These are phyloP conservation scores for Philereme transversata DNA, from an alignment of 2,888 invertebrate genomes.

Conservation along the genomic window DNA sequence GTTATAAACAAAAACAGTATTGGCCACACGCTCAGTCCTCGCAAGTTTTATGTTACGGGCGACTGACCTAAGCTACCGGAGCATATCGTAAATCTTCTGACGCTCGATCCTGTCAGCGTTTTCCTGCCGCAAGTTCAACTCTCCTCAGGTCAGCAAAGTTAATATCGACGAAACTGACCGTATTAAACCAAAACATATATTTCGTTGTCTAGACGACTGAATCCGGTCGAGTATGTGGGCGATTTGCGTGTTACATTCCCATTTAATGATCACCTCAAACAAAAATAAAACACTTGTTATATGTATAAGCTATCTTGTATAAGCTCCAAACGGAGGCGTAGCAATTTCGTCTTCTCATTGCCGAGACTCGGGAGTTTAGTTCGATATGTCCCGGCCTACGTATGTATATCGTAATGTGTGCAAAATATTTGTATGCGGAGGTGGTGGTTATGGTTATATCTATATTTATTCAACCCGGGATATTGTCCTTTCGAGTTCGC, in stretches of 20 bases:
- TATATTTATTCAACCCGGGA: slow-evolving; percentile 33
- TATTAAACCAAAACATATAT: slow-evolving; percentile 29
- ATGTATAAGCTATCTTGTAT: too few relatives aligned
- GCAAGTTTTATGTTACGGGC: slow-evolving; percentile 55
- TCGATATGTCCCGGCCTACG: slow-evolving; percentile 52
- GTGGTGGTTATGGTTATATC: slow-evolving; percentile 49
- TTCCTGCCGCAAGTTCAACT: slow-evolving; percentile 64
- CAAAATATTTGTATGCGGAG: slow-evolving; percentile 57
- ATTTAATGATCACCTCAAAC: slow-evolving; percentile 44
- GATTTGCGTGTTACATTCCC: slow-evolving; percentile 50
- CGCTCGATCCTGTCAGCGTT: slow-evolving; percentile 52
- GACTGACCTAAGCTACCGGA: slow-evolving; percentile 61
- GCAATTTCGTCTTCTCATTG: slow-evolving; percentile 53
- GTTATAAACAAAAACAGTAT: slow-evolving; percentile 41
- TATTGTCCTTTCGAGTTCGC: slow-evolving; percentile 47
- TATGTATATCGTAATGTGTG: slow-evolving; percentile 38
- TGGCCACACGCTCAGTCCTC: slow-evolving; percentile 34
- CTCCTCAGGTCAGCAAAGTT: slow-evolving; percentile 52
- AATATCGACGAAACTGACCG: slow-evolving; percentile 34
- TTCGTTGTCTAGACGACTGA: slow-evolving; percentile 39
- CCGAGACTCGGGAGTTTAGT: slow-evolving; percentile 17
- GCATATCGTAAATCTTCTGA: slow-evolving; percentile 60
- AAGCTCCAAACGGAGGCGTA: slow-evolving; percentile 51
- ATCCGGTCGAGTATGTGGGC: slow-evolving; percentile 45
- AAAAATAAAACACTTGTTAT: slow-evolving; percentile 47